Evolutionary conservation across 2,888 invertebrate genomes (phyloP).

Genomic region (Parnassius mnemosyne): DNA sequence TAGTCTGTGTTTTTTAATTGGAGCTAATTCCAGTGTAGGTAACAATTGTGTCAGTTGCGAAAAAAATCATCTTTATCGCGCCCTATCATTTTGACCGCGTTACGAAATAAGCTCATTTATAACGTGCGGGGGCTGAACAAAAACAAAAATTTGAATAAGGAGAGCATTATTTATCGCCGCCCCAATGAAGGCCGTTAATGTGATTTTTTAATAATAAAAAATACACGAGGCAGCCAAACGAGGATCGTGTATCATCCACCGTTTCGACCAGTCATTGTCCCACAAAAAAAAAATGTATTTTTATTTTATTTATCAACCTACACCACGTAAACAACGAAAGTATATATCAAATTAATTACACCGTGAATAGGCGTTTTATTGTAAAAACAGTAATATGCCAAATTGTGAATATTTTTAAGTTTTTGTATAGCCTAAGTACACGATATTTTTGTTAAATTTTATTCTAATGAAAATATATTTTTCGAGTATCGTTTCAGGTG

Average conservation of each 20-base stretch:
- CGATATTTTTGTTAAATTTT: not conserved
- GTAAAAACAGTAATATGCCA: not conserved
- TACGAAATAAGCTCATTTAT: conserved; percentile 81
- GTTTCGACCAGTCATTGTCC: conserved; percentile 79
- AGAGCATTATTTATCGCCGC: conserved; percentile 80
- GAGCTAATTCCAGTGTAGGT: not conserved
- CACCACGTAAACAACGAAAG: conserved; percentile 53
- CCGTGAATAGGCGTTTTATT: conserved; percentile 38
- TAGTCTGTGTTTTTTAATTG: not conserved
- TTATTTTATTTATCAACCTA: conserved; percentile 53
- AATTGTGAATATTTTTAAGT: not conserved
- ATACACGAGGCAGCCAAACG: conserved; percentile 73
- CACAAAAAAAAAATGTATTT: conserved; percentile 54
- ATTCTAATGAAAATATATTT: no score
- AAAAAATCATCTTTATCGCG: conserved; percentile 64
- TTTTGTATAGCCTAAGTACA: not conserved
- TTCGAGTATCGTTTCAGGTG: no score
- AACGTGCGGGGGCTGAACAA: conserved; percentile 74
- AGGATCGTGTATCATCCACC: conserved; percentile 79
- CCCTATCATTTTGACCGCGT: conserved; percentile 70
- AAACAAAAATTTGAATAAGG: conserved; percentile 81
- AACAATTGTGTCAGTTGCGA: conserved; percentile 14
- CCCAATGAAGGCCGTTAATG: conserved; percentile 81
- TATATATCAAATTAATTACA: conserved; percentile 70
- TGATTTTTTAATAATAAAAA: conserved; percentile 79